Base-by-base conservation (phyloP, 53 echinoderm and acorn worm species). In the Echinometra lucunter region DNA sequence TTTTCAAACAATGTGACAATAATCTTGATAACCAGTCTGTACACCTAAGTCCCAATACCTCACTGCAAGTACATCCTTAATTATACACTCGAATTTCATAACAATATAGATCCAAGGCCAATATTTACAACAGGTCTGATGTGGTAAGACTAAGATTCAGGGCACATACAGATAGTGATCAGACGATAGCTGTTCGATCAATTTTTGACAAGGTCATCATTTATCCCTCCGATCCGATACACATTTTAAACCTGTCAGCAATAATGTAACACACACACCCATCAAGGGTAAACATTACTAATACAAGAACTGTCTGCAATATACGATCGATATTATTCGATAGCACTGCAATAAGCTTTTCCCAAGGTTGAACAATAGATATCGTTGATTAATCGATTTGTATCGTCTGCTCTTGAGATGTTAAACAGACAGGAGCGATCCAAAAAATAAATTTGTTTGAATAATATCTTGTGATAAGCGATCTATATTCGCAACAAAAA, bases 171-270 rank as follows among this genome's bases (percentile, higher is more conserved):
- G n/a, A 47, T 27, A 28, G 11, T 37, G 47, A 83, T 83, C 85
- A 83, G 85, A 45, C 49, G 85, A 83, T 83, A 83, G 44, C 80
- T 6, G 80, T 83, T 28, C 85, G 85, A 83, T 83, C 85, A 49
- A 83, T 83, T 8, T n/a, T 27, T 2, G 47, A 49, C 47, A 83
- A 83, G 85, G 85, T 83, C 85, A 47, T 83, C 85, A 42, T 44
- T 44, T 80, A 80, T 80, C 42, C 19, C 40, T 40, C 4, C 44
- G 45, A 83, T 83, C 25, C 49, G 47, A 45, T 45, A 83, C 49
- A 83, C 85, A 47, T n/a, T 47, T 45, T 8, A 83, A 45, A 45
- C 85, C 45, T n/a, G n/a, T 83, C 85, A 83, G 27, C 47, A 27
- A 21, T 83, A 83, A 83, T 83, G 85, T 83, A 11, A 10, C 28